A percentile compares a stretch with the other conserved stretches of the same genome.
Evolutionary conservation across 2,113 vertebrate genomes (phyloP).

Genomic region (Pholis gunnellus): DNA sequence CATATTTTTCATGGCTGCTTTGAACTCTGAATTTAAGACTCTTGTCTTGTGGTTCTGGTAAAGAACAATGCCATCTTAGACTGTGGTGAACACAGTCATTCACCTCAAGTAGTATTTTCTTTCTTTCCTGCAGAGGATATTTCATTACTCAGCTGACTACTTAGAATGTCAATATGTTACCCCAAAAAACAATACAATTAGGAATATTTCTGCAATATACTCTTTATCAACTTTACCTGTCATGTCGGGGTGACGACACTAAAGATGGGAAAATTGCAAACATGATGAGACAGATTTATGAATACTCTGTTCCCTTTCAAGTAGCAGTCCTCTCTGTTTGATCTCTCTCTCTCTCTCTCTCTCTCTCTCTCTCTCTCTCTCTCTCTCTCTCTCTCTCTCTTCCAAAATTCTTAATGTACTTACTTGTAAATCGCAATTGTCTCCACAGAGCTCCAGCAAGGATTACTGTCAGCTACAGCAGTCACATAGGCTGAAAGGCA

Average conservation of each 20-base stretch:
- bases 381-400: conserved; percentile 1
- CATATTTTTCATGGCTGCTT: conserved; percentile 50
- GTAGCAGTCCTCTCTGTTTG: conserved; percentile 46
- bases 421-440: conserved; percentile 34
- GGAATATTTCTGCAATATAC: not conserved
- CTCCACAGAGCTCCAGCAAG: conserved; percentile 17
- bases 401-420: conserved; percentile 4
- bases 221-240: conserved; percentile 8
- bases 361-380: conserved; percentile 1
- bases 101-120: conserved; percentile 53
- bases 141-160: conserved; percentile 33
- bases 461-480: conserved; percentile 20
- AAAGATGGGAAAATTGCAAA: conserved; percentile 22
- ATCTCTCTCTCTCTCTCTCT: conserved; percentile 24
- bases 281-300: conserved; percentile 50
- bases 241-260: not conserved
- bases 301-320: conserved; percentile 45
- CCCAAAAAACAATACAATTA: conserved; percentile 2
- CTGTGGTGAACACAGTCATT: conserved; percentile 44
- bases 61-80: conserved; percentile 21
- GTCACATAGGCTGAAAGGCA: conserved; percentile 3
- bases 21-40: conserved; percentile 53
- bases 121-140: conserved; percentile 36
- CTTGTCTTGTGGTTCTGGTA: conserved; percentile 54
- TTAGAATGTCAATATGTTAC: conserved; percentile 23